phyloP scores from a whole-genome alignment of 2,797 vertebrate genomes.

The Phaenicophaeus curvirostris region DNA sequence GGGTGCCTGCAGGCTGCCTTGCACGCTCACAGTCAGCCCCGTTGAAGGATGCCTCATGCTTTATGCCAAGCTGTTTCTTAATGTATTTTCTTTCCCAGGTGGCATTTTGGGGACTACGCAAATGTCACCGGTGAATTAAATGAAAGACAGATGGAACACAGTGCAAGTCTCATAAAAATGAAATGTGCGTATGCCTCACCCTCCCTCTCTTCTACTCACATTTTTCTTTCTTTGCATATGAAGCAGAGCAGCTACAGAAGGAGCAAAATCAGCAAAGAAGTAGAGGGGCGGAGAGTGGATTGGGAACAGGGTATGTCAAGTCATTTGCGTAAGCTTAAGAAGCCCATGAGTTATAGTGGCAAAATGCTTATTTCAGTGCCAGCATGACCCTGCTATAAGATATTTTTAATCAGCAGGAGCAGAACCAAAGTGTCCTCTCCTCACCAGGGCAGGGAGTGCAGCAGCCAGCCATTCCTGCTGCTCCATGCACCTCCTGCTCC shows the following conservation, averaged over 20 bases:
- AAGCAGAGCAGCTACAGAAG: neutral
- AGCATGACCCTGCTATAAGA: neutral
- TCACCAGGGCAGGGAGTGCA: neutral
- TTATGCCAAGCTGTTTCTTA: neutral
- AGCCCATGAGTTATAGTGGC: neutral
- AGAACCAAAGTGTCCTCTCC: neutral
- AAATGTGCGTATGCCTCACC: neutral
- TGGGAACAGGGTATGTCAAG: neutral
- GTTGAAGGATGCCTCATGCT: fast-evolving
- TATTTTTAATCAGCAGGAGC: neutral
- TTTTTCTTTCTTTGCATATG: neutral
- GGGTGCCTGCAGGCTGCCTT: neutral
- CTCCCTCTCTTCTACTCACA: neutral
- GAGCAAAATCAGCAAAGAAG: neutral
- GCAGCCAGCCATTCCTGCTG: neutral
- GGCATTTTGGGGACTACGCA: neutral
- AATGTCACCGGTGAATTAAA: neutral
- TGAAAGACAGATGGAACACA: neutral
- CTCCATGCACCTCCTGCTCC: neutral
- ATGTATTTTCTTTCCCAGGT: neutral
- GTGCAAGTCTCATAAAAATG: neutral
- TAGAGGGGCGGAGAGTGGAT: neutral
- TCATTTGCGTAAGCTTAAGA: neutral
- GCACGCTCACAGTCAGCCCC: neutral
- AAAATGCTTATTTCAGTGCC: neutral